Evolutionary conservation across 2,888 invertebrate species (phyloP), one percentile per base, ranked within the genome.

Genomic region (Chouioia cunea): DNA sequence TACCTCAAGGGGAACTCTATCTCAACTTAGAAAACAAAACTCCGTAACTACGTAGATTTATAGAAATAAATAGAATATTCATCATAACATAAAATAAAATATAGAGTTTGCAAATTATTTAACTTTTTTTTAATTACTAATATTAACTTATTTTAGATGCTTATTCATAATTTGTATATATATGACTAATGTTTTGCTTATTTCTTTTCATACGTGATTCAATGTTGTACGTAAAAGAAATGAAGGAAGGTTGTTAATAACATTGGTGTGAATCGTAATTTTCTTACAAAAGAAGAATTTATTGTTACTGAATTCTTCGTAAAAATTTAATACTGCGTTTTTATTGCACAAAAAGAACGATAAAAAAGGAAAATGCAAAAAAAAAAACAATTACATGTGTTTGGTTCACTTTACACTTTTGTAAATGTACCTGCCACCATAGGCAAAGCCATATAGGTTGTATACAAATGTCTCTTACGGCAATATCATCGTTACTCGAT

Each of bases 311-410:
- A 67, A 69, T 68, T 73, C 46, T 72, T 66, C 36, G 27, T 64
- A 52, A 59, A 64, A 63, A 73, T 56, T 67, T 59, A 59, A 69
- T 71, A 73, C 71, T 75, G 73, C 58, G 57, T 69, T 64, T 71
- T 43, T 69, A 73, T 71, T 73, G 71, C 73, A 69, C 69, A 73
- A 75, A 68, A 27, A 10, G 44, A 57, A 43, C 56, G 56, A 36
- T 3, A 50, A 60, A 64, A 52, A 44, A 65, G 23, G 46, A 58
- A 47, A 54, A 69, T 23, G 43, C 43, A 52, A 63, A 48, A 46
- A 43, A 22, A n/a, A 46, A 43, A 22, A n/a, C 18, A 46, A 3
- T 6, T 27, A 50, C n/a, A n/a, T n/a, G n/a, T 22, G 16, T 70
- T 63, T 66, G 12, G 56, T 68, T 72, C 18, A 65, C 44, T 68